Percentiles rank a stretch among this genome's conserved stretches.
Evolutionary conservation across 2,888 invertebrate genomes (phyloP).

Genomic region (Helleia helle): DNA sequence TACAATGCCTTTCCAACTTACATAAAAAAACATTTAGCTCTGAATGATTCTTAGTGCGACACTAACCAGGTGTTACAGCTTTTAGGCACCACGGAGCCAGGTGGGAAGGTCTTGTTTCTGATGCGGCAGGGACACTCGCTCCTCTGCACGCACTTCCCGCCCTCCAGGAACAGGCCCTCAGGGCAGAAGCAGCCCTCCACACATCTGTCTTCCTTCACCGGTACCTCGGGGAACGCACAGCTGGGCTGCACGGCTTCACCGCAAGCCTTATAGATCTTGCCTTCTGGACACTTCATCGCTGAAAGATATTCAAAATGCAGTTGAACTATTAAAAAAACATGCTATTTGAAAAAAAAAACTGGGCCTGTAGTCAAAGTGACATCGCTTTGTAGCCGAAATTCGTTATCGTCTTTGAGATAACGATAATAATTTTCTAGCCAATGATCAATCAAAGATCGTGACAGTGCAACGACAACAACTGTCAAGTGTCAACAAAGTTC

Average conservation of each 20-base stretch:
- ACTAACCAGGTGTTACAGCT: slow-evolving; percentile 89
- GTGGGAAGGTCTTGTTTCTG: slow-evolving; percentile 80
- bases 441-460: too few species aligned
- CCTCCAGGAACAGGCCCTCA: slow-evolving; percentile 81
- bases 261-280: slow-evolving; percentile 85
- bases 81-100: slow-evolving; percentile 81
- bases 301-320: slow-evolving; percentile 13
- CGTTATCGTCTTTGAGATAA: too few species aligned
- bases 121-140: slow-evolving; percentile 87
- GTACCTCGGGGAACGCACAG: slow-evolving; percentile 74
- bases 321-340: too few species aligned
- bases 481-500: too few species aligned
- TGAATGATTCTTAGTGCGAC: too few species aligned
- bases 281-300: slow-evolving; percentile 86
- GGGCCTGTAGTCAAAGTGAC: too few species aligned
- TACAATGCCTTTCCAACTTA: too few species aligned
- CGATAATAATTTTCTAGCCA: too few species aligned
- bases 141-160: slow-evolving; percentile 80
- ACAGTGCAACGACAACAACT: too few species aligned
- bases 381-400: too few species aligned
- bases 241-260: slow-evolving; percentile 82
- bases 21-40: too few species aligned
- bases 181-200: slow-evolving; percentile 94
- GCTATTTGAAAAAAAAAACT: too few species aligned
- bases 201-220: slow-evolving; percentile 65